These are phyloP conservation scores for Aplochiton taeniatus DNA, from an alignment of 2,797 vertebrate genomes.

Conservation along the genomic window DNA sequence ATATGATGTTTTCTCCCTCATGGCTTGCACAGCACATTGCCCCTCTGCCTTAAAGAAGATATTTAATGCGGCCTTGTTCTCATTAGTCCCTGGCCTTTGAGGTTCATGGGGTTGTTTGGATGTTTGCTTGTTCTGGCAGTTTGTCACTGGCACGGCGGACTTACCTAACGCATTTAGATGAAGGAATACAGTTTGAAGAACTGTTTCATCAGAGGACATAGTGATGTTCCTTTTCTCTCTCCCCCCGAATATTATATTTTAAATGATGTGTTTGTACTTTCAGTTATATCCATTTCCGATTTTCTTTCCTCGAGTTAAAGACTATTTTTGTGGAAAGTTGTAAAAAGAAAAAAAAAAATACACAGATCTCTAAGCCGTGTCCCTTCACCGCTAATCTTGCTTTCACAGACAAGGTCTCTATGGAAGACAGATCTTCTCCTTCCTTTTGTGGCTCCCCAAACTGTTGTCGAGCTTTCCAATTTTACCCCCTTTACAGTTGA, in stretches of 20 bases:
- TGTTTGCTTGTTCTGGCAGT: slow-evolving; percentile 14
- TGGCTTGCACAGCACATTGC: slow-evolving; percentile 41
- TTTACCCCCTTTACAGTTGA: slow-evolving; percentile 59
- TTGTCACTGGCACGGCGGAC: slow-evolving; percentile 37
- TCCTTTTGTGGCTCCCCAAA: slow-evolving; percentile 61
- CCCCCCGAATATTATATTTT: slow-evolving; percentile 50
- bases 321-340: slow-evolving; percentile 11
- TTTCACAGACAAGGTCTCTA: slow-evolving; percentile 71
- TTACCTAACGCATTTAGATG: neutral
- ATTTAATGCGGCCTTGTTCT: slow-evolving; percentile 47
- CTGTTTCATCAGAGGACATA: slow-evolving; percentile 42
- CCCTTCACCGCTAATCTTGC: slow-evolving; percentile 63
- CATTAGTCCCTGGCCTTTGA: slow-evolving; percentile 42
- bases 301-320: neutral
- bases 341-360: no score
- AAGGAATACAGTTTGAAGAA: slow-evolving; percentile 10
- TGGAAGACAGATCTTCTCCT: slow-evolving; percentile 63
- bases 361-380: slow-evolving; percentile 60
- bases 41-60: slow-evolving; percentile 46
- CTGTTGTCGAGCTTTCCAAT: slow-evolving; percentile 63
- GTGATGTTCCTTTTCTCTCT: slow-evolving; percentile 48
- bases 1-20: slow-evolving; percentile 60
- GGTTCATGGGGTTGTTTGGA: slow-evolving; percentile 38
- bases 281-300: neutral
- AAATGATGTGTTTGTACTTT: slow-evolving; percentile 19